A percentile compares a stretch with the other conserved stretches of the same genome.
phyloP scores from a whole-genome alignment of 2,888 invertebrate genomes.

The Protonemura montana region DNA sequence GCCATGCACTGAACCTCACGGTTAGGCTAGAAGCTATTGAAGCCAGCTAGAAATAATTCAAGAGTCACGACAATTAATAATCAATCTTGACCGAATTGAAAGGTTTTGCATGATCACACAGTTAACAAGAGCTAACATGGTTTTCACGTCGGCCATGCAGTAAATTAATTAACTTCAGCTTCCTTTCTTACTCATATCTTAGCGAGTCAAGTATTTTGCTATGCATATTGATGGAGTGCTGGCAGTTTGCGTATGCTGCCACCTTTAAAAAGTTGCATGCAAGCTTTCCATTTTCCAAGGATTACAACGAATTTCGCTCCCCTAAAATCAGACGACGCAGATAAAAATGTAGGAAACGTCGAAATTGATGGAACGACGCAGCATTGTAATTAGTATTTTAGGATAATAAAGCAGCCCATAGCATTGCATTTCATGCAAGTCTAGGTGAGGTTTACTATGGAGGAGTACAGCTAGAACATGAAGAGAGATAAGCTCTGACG shows the following conservation, averaged over 20 bases:
- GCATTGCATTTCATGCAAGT: neutral
- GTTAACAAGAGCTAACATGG: neutral
- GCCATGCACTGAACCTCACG: neutral
- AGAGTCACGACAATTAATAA: slow-evolving; percentile 27
- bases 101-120: slow-evolving; percentile 24
- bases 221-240: neutral
- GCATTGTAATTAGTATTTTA: neutral
- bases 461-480: neutral
- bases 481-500: neutral
- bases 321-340: neutral
- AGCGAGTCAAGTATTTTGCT: neutral
- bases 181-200: neutral
- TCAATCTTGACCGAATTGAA: slow-evolving; percentile 27
- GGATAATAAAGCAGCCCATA: neutral
- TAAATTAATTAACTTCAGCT: slow-evolving; percentile 34
- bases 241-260: neutral
- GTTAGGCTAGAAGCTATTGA: neutral
- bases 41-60: neutral
- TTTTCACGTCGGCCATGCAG: slow-evolving; percentile 23
- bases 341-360: neutral
- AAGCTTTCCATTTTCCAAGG: neutral
- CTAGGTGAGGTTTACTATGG: neutral
- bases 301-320: neutral
- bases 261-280: neutral
- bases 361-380: neutral